Evolutionary conservation across 1,140 invertebrate species (phyloP), one percentile per base, ranked within the genome.

Genomic region (Heliothis virescens): DNA sequence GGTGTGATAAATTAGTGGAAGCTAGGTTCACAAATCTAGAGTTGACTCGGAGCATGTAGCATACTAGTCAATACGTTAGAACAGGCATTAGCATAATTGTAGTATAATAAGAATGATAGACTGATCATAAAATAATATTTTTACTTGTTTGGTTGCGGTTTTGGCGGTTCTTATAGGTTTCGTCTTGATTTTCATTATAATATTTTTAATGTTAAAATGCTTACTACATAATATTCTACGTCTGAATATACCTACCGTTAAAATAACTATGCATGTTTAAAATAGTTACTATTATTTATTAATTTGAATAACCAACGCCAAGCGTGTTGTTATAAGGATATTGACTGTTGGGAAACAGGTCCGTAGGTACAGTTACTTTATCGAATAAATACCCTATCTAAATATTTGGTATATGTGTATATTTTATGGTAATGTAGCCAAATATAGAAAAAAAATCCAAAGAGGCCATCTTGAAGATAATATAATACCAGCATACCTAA

Each of bases 321-420:
- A 48, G 29, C 60, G 12, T 83, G 78, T 79, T 80, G 53, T 86
- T 85, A 85, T 82, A 82, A 86, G 86, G 82, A 85, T 85, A 81
- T 86, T 86, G 86, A 86, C 85, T 84, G 73, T 29, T 71, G 10
- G 21, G 59, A 79, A 85, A 85, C 84, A 69, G 83, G 85, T 87
- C 74, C 47, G 53, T n/a, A 11, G 76, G 53, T 59, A 88, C 87
- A 84, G 85, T 85, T 88, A 88, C 67, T 73, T 72, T 71, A 69
- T 83, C 79, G 74, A 41, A 81, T 77, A 72, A 79, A 80, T 79
- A 77, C 57, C 75, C 75, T 65, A 47, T 57, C 15, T 15, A 62
- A 75, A 80, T 34, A 69, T 59, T 41, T 41, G 34, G 7, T 9
- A 41, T 41, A 41, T 47, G 41, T 11, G 60, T 50, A 48, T 67